These are phyloP conservation scores for Rhingia rostrata DNA, from an alignment of 2,888 invertebrate genomes.

Conservation along the genomic window DNA sequence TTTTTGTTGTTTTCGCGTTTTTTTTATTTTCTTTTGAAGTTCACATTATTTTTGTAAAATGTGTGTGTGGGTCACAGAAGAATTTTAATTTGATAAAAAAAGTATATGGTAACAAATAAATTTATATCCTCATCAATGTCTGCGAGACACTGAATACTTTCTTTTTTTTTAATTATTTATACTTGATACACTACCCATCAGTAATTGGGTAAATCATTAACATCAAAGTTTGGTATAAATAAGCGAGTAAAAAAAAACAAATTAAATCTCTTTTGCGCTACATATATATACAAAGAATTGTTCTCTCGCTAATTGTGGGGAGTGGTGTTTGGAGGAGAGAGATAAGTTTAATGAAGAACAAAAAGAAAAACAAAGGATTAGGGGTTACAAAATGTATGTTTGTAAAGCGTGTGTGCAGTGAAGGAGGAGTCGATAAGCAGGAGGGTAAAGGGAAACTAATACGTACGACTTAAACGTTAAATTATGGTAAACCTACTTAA, in stretches of 20 bases:
- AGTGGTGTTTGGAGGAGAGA: background rate
- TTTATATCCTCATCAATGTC: constrained; percentile 34
- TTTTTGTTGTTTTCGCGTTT: constrained; percentile 25
- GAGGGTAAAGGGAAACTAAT: constrained; percentile 52
- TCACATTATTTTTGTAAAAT: constrained; percentile 38
- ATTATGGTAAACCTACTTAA: constrained; percentile 72
- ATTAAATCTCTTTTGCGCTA: constrained; percentile 32
- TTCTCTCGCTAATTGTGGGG: constrained; percentile 32
- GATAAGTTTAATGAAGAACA: constrained; percentile 22
- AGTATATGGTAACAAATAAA: constrained; percentile 31
- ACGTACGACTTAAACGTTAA: constrained; percentile 62
- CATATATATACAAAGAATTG: constrained; percentile 67
- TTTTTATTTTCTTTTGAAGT: constrained; percentile 34
- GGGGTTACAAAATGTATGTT: constrained; percentile 6
- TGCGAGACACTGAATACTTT: too few relatives aligned
- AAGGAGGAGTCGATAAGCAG: constrained; percentile 38
- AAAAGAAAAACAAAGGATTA: constrained; percentile 40
- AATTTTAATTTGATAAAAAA: constrained; percentile 15
- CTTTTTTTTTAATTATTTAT: background rate
- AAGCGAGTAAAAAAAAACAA: constrained; percentile 25
- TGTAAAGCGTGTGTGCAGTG: constrained; percentile 10
- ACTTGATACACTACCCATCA: constrained; percentile 52
- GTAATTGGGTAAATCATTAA: constrained; percentile 28
- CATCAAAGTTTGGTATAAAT: constrained; percentile 27
- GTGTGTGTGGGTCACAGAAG: constrained; percentile 20